These are phyloP conservation scores for Masticophis lateralis DNA, from an alignment of 2,797 vertebrate genomes.

Conservation along the genomic window DNA sequence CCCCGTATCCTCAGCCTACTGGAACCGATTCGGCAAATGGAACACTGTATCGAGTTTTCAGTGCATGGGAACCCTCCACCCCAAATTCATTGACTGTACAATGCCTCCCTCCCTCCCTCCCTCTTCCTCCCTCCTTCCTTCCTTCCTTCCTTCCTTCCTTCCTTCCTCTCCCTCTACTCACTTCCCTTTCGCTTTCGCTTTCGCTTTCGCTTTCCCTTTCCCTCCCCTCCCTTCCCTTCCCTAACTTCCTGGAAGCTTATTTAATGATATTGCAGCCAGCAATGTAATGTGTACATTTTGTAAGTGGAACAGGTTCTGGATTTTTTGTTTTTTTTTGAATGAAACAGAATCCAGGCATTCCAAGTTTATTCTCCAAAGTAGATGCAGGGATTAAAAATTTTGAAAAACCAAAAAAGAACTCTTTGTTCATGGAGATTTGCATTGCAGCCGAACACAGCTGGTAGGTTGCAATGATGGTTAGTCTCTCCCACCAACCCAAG, in stretches of 20 bases:
- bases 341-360: not conserved
- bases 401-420: not conserved
- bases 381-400: not conserved
- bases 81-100: conserved; percentile 88
- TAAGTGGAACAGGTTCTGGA: not conserved
- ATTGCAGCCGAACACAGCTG: not conserved
- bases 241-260: not conserved
- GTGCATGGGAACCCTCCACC: conserved; percentile 92
- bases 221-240: not conserved
- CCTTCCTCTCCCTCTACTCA: rapidly evolving
- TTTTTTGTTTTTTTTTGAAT: not conserved
- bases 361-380: not conserved
- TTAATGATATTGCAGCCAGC: not conserved
- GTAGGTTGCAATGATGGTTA: not conserved
- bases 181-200: not conserved
- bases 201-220: too few relatives aligned
- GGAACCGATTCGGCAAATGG: conserved; percentile 87
- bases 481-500: not conserved
- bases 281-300: not conserved
- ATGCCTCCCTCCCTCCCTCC: conserved; percentile 27
- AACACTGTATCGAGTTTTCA: conserved; percentile 93
- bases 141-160: not conserved
- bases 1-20: conserved; percentile 88
- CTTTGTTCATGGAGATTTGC: not conserved
- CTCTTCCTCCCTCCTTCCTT: not conserved